Percentiles rank a stretch among this genome's conserved stretches.
phyloP scores from a whole-genome alignment of 2,888 invertebrate genomes.

The Drosophila demipolita region DNA sequence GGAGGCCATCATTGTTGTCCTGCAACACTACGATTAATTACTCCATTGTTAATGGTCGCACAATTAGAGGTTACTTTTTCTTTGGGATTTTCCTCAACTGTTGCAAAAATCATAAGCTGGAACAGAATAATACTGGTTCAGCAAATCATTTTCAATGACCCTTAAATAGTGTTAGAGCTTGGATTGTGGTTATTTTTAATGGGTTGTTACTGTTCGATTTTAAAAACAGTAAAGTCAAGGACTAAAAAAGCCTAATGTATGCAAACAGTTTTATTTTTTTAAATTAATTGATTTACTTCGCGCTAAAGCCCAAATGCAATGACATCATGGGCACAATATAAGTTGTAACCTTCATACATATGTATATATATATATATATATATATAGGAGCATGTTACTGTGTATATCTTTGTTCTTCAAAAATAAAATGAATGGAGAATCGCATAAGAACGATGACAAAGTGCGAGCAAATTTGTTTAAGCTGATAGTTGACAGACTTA shows the following conservation, averaged over 20 bases:
- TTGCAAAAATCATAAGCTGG: background rate
- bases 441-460: background rate
- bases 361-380: too few species aligned
- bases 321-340: background rate
- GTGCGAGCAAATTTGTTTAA: background rate
- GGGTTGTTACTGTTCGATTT: background rate
- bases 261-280: background rate
- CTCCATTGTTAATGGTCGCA: background rate
- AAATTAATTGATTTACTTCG: background rate
- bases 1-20: background rate
- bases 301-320: background rate
- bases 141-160: background rate
- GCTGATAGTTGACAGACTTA: background rate
- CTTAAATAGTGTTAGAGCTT: background rate
- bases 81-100: background rate
- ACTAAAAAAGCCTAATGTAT: background rate
- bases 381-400: too few species aligned
- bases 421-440: background rate
- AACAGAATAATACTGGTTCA: background rate
- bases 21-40: background rate
- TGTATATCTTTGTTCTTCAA: too few species aligned
- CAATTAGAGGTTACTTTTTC: background rate
- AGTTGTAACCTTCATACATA: too few species aligned
- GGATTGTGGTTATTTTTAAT: background rate
- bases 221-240: background rate